A percentile compares a stretch with the other conserved stretches of the same genome.
These are phyloP conservation scores for Diarsia brunnea DNA, from an alignment of 2,888 invertebrate species.

Conservation along the genomic window DNA sequence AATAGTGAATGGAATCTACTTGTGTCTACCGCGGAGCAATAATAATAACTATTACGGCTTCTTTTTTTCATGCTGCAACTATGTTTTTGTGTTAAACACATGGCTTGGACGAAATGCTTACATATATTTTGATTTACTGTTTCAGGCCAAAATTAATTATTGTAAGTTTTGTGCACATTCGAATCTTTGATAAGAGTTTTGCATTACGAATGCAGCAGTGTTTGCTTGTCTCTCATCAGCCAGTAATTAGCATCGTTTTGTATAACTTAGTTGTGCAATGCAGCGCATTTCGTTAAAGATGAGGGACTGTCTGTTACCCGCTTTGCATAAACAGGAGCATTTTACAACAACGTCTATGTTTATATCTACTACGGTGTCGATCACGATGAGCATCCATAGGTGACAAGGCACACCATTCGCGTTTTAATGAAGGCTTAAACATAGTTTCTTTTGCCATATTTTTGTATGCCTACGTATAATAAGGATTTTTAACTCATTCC, in stretches of 20 bases:
- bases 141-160: conserved; percentile 24
- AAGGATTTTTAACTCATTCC: conserved; percentile 85
- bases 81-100: conserved; percentile 63
- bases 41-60: conserved; percentile 52
- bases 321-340: conserved; percentile 52
- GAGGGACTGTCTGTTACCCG: conserved; percentile 61
- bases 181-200: conserved; percentile 35
- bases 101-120: conserved; percentile 70
- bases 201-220: conserved; percentile 30
- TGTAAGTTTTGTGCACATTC: conserved; percentile 44
- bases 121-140: conserved; percentile 33
- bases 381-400: conserved; percentile 31
- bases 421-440: conserved; percentile 61
- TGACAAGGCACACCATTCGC: conserved; percentile 49
- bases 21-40: conserved; percentile 74
- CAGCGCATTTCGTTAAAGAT: conserved; percentile 60
- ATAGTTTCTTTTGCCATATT: conserved; percentile 83
- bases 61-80: conserved; percentile 56
- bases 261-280: conserved; percentile 43
- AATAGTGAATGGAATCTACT: conserved; percentile 65
- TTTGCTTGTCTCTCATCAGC: conserved; percentile 65
- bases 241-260: conserved; percentile 43
- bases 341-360: conserved; percentile 41
- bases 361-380: conserved; percentile 26
- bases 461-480: conserved; percentile 80